Percentiles rank a stretch among this genome's conserved stretches.
These are phyloP conservation scores for Pseudochaenichthys georgianus DNA, from an alignment of 2,797 vertebrate genomes.

Conservation along the genomic window DNA sequence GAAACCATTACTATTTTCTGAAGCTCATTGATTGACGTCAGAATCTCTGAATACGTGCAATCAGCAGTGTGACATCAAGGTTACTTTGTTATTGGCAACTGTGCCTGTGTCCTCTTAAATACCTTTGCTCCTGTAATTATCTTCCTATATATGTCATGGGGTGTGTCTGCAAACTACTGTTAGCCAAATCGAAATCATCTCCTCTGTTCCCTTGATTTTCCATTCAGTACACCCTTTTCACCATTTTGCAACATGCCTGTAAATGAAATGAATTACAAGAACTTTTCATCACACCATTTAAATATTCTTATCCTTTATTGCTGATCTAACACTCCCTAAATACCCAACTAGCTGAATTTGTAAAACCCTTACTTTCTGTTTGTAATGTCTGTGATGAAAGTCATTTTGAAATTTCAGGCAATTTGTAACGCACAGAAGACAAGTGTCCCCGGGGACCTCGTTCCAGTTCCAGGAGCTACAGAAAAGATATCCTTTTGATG, in stretches of 20 bases:
- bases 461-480: constrained; percentile 85
- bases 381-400: background rate
- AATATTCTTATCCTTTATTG: background rate
- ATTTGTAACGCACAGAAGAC: constrained; percentile 88
- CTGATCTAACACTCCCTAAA: background rate
- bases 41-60: background rate
- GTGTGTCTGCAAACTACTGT: constrained; percentile 6
- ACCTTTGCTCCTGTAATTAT: constrained; percentile 2
- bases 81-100: background rate
- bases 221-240: background rate
- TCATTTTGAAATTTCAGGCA: constrained; percentile 66
- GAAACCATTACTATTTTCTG: background rate
- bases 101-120: background rate
- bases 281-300: background rate
- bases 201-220: background rate
- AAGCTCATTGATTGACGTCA: background rate
- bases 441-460: constrained; percentile 84
- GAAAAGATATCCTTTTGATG: constrained; percentile 89
- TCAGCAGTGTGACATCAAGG: background rate
- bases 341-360: background rate
- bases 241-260: background rate
- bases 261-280: background rate
- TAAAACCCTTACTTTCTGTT: background rate
- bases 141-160: background rate
- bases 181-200: background rate